A percentile compares a stretch with the other conserved stretches of the same genome.
Conservation (phyloP, 2,113 vertebrate genomes). For the Bos indicus region DNA sequence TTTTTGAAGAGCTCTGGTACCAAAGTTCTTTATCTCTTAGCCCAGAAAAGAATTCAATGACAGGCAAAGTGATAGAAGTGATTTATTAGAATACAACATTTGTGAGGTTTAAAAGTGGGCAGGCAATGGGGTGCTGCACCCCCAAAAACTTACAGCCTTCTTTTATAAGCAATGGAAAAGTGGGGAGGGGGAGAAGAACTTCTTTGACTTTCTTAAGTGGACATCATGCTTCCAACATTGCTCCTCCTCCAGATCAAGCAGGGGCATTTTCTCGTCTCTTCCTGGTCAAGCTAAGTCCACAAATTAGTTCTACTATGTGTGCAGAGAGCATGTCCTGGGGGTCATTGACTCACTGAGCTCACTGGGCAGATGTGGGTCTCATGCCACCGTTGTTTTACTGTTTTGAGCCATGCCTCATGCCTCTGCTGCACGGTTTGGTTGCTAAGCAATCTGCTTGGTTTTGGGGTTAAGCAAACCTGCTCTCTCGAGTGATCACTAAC, state of each 20-base stretch:
- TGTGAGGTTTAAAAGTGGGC: not conserved
- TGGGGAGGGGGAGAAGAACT: not conserved
- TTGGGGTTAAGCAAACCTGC: not conserved
- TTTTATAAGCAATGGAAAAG: not conserved
- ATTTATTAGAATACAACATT: not conserved
- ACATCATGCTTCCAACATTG: not conserved
- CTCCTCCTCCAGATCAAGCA: not conserved
- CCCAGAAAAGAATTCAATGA: not conserved
- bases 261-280: fast-evolving
- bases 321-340: not conserved
- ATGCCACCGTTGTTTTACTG: not conserved
- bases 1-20: not conserved
- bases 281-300: not conserved
- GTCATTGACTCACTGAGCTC: not conserved
- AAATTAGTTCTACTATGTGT: not conserved
- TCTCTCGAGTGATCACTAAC: not conserved
- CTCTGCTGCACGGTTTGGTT: not conserved
- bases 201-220: not conserved
- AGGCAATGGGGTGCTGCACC: not conserved
- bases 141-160: not conserved
- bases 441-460: not conserved
- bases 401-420: not conserved
- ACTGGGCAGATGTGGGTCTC: fast-evolving
- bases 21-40: not conserved
- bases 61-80: not conserved